Conservation (phyloP, 1,140 invertebrate genomes). For the Rhopalosiphum maidis region DNA sequence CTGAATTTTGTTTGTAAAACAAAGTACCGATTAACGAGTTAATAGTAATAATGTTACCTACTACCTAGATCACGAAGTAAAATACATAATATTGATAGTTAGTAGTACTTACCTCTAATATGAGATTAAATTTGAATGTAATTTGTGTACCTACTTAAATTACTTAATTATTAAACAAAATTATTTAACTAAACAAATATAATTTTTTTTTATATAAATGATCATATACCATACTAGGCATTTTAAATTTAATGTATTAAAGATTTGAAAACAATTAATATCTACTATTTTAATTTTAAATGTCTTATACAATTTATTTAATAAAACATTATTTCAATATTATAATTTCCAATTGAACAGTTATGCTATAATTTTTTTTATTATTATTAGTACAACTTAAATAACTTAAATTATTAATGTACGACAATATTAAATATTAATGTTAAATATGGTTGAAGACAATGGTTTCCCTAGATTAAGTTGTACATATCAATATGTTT, state of each 20-base stretch:
- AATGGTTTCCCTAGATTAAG: too few relatives aligned
- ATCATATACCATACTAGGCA: not conserved
- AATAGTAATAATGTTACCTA: too few relatives aligned
- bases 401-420: too few relatives aligned
- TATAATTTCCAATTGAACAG: not conserved
- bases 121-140: not conserved
- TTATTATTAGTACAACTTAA: too few relatives aligned
- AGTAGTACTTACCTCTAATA: not conserved
- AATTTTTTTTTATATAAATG: not conserved
- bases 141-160: not conserved
- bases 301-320: not conserved
- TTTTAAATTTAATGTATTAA: not conserved
- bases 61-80: not conserved
- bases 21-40: too few relatives aligned
- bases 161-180: not conserved
- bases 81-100: not conserved
- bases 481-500: too few relatives aligned
- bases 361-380: not conserved
- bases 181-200: not conserved
- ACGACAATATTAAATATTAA: too few relatives aligned
- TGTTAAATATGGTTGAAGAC: too few relatives aligned
- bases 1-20: too few relatives aligned
- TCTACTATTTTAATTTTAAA: not conserved
- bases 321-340: not conserved
- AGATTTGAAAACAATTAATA: not conserved